Evolutionary conservation across 2,797 vertebrate species (phyloP).

Genomic region (Rhinatrema bivittatum): DNA sequence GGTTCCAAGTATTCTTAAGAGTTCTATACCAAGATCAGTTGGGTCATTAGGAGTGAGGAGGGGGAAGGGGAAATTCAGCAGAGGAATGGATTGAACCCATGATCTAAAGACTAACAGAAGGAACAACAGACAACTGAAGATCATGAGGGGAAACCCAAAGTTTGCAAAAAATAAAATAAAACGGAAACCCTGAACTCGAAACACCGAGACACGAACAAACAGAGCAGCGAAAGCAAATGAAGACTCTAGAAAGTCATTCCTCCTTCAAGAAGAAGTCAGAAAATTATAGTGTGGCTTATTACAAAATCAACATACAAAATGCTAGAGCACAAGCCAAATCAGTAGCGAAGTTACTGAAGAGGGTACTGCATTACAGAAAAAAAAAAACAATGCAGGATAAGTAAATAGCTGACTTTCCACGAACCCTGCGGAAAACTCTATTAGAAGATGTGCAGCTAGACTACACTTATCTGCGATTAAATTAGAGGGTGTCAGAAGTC

Average conservation of each 20-base stretch:
- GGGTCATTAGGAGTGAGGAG: too few species aligned
- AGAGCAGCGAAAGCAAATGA: background rate
- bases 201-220: background rate
- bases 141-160: too few species aligned
- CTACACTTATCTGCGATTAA: background rate
- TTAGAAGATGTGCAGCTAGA: background rate
- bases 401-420: background rate
- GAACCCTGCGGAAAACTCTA: background rate
- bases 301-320: background rate
- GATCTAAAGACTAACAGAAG: background rate
- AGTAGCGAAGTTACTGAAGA: background rate
- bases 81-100: too few species aligned
- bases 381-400: background rate
- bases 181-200: background rate
- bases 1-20: too few species aligned
- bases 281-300: background rate
- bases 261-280: slow-evolving; percentile 5
- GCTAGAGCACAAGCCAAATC: background rate
- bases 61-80: too few species aligned
- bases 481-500: background rate
- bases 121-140: too few species aligned
- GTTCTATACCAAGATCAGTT: too few species aligned
- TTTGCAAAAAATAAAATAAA: too few species aligned
- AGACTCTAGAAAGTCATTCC: background rate
- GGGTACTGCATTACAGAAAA: background rate